Evolutionary conservation across 2,797 vertebrate genomes (phyloP), one percentile per base, ranked within the genome.

Genomic region (Bovichtus diacanthus): DNA sequence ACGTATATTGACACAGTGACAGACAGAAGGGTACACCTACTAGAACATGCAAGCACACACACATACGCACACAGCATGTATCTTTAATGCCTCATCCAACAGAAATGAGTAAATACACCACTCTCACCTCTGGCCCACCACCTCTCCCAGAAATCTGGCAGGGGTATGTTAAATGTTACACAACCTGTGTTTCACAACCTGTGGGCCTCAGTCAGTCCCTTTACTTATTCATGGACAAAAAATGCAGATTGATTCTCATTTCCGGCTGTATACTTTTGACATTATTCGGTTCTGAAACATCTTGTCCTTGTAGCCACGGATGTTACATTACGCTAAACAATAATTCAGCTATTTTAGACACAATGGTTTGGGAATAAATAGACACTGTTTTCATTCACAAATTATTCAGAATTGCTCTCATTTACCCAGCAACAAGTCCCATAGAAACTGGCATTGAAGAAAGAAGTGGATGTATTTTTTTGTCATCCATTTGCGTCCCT

Each of bases 131-230:
- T 88, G 83, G 76, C 86, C 86, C 74, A 79, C 73, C 82, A 77
- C 72, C 74, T 83, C 79, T 81, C 58, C 60, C 66, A 85, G 84
- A 91, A 88, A 85, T 86, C 85, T 90, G 75, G 69, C 70, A 87
- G 69, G 49, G 53, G 56, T 79, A 84, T 86, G 89, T 90, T 87
- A 90, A 90, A 89, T 71, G 87, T 92, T 92, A 89, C 82, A 84
- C 80, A 93, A 90, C 82, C 81, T 85, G 81, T 74, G 59, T 91
- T 93, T 91, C 88, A 83, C 84, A 93, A 93, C 80, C 76, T 72
- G 73, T 65, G 69, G 78, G 80, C 61, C 76, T 72, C 79, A 77
- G 76, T 81, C 76, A 71, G 80, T 91, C 88, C 82, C 83, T 93
- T 92, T 83, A 87, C 86, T 84, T 82, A 89, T 91, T 90, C 55